Percentiles rank a stretch among this genome's conserved stretches.
phyloP scores from a whole-genome alignment of 30 jellyfish, hydroid and myxozoan genomes.

The Hydractinia symbiolongicarpus region DNA sequence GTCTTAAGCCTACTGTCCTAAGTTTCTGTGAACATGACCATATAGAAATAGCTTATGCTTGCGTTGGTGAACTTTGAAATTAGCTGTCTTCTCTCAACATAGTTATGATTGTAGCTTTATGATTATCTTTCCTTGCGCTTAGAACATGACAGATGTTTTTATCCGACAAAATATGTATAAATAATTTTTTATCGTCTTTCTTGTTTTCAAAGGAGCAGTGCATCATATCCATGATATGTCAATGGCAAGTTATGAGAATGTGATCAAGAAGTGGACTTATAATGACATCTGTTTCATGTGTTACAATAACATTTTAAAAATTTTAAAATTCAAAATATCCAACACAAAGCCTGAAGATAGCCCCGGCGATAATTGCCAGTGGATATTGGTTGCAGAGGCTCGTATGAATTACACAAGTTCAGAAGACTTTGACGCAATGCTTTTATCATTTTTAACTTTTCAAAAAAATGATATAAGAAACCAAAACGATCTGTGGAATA shows the following conservation, averaged over 20 bases:
- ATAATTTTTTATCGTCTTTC: not conserved
- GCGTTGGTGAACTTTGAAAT: too few relatives aligned
- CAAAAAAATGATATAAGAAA: constrained; percentile 46
- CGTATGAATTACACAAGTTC: constrained; percentile 51
- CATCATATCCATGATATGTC: constrained; percentile 72
- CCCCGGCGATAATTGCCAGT: constrained; percentile 25
- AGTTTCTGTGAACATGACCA: too few relatives aligned
- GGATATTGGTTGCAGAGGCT: constrained; percentile 59
- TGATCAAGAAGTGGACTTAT: constrained; percentile 36
- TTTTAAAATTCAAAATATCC: constrained; percentile 49
- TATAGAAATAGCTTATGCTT: too few relatives aligned
- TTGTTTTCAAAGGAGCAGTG: constrained; percentile 51
- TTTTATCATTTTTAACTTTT: constrained; percentile 41
- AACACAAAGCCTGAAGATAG: constrained; percentile 31
- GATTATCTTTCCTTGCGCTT: too few relatives aligned
- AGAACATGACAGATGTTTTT: too few relatives aligned
- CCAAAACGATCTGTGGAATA: constrained; percentile 67
- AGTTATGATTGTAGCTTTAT: too few relatives aligned
- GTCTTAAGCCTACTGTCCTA: too few relatives aligned
- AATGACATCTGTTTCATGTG: constrained; percentile 60
- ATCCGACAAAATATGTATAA: too few relatives aligned
- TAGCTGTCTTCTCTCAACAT: too few relatives aligned
- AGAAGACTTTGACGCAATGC: constrained; percentile 49
- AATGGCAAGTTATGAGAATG: constrained; percentile 62
- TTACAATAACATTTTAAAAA: constrained; percentile 28